Base-by-base conservation (phyloP, 2,113 vertebrate genomes). In the Bos indicus region DNA sequence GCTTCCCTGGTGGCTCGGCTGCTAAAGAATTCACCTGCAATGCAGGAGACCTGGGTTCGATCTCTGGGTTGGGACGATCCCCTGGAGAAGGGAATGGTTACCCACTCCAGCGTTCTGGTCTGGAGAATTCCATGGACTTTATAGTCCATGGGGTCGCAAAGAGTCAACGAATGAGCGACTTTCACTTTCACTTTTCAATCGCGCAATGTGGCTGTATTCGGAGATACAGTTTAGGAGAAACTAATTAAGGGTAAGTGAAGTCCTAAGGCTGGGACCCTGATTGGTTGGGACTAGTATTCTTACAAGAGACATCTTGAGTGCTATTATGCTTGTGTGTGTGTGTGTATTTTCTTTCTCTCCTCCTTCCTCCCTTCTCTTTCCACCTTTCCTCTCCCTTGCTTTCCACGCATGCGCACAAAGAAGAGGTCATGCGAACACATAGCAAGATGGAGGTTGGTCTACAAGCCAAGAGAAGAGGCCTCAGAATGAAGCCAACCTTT, bases 231-330 rank as follows among this genome's bases (percentile, higher is more conserved):
- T 33, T 92, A 82, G 82, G 83, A 88, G 46, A 59, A 95, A 54
- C 48, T 74, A 93, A 82, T 96, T 97, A 82, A 82, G 30, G 60
- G 74, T 82, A 97, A 91, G 82, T 78, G 59, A 90, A 8, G 28
- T 94, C 85, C 40, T 74, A 54, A 95, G 16, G n/a, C 6, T 59
- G 14, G n/a, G 57, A 48, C 52, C 36, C 40, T 67, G 54, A 92
- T 15, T 30, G 36, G 25, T 48, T 88, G 92, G 40, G 23, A 89
- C 85, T 89, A 88, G 23, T 90, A 82, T 85, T 16, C 36, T 93
- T 89, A 84, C n/a, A 93, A 91, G 57, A 62, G 33, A 21, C 23
- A 93, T 6, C 16, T 86, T 88, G 77, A 81, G n/a, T 19, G 7
- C 33, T 67, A 19, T 11, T 33, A 14, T 11, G 64, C 40, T 57